Evolutionary conservation across 2,797 vertebrate genomes (phyloP).

Genomic region (Sebastes hubbsi): DNA sequence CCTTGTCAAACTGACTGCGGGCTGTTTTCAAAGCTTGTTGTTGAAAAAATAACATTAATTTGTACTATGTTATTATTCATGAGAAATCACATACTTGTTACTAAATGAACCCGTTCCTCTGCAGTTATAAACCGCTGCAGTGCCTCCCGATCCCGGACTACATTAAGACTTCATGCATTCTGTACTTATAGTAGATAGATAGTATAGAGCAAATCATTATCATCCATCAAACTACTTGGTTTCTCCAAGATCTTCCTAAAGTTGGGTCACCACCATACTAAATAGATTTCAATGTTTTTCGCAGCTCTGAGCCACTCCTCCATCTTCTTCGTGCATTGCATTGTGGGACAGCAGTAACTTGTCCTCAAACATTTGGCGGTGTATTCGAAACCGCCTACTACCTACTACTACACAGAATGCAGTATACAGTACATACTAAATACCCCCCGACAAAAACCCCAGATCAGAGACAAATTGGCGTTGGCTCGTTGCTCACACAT

Average conservation of each 20-base stretch:
- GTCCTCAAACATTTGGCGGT: neutral
- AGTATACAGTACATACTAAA: too few relatives aligned
- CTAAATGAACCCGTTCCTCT: neutral
- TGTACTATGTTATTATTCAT: constrained; percentile 9
- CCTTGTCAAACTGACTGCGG: constrained; percentile 21
- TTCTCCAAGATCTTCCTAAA: too few relatives aligned
- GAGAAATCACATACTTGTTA: neutral
- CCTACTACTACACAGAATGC: too few relatives aligned
- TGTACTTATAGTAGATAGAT: neutral
- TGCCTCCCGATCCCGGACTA: neutral
- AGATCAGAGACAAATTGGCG: too few relatives aligned
- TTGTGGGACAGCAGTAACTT: too few relatives aligned
- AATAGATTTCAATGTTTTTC: neutral
- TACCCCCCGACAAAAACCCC: too few relatives aligned
- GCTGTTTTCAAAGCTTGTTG: neutral
- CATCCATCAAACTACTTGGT: too few relatives aligned
- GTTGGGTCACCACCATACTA: neutral
- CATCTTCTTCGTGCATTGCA: too few relatives aligned
- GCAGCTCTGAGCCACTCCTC: too few relatives aligned
- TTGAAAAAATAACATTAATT: neutral
- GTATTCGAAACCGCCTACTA: too few relatives aligned
- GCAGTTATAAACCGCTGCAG: neutral
- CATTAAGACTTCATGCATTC: neutral
- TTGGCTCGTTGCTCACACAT: too few relatives aligned
- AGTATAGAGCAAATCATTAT: too few relatives aligned